phyloP scores from a whole-genome alignment of 2,797 vertebrate species.

The Synaphobranchus kaupii region DNA sequence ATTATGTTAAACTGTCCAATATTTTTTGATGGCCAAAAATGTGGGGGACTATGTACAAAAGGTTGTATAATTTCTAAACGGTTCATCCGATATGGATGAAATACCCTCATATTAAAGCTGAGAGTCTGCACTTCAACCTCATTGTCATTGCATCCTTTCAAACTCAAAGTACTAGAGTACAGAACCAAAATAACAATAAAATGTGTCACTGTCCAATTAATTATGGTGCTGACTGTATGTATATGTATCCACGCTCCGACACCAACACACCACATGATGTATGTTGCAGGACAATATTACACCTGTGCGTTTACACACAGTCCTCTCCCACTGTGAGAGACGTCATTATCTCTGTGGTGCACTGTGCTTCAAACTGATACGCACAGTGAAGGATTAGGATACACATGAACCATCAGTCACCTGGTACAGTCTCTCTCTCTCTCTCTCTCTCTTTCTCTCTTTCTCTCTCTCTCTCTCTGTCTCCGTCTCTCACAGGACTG shows the following conservation, averaged over 20 bases:
- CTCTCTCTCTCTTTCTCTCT: constrained; percentile 41
- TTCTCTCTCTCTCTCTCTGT: constrained; percentile 43
- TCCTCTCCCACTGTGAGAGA: background rate
- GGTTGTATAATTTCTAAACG: no score
- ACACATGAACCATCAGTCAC: background rate
- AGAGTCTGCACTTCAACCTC: no score
- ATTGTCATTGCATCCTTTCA: no score
- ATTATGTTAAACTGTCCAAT: no score
- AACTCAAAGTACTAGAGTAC: no score
- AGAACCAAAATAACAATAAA: no score
- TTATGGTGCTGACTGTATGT: no score
- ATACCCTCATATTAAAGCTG: no score
- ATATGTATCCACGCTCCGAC: background rate
- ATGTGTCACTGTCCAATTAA: no score
- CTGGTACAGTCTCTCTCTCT: background rate
- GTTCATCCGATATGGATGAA: no score
- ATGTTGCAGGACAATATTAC: background rate
- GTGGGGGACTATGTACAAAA: no score
- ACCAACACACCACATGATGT: background rate
- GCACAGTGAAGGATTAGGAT: background rate
- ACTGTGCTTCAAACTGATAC: background rate
- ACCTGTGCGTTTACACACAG: background rate
- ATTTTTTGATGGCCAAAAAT: no score
- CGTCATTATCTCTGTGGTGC: background rate
- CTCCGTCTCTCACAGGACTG: constrained; percentile 72